A percentile compares a stretch with the other conserved stretches of the same genome.
Evolutionary conservation across 1,140 invertebrate genomes (phyloP).

Genomic region (Scaptomyza montana): DNA sequence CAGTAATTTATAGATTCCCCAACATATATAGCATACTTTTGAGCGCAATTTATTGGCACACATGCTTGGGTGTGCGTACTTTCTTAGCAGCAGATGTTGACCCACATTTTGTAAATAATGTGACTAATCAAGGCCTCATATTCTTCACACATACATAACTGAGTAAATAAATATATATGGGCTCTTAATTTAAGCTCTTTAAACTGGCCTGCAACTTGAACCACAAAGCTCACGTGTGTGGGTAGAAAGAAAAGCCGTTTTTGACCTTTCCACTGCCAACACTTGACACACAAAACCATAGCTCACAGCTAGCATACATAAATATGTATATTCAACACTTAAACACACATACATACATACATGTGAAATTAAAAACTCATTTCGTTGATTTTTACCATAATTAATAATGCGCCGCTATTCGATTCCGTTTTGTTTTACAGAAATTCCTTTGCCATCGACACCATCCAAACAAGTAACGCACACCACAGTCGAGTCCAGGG

Average conservation of each 20-base stretch:
- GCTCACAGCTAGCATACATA: constrained; percentile 2
- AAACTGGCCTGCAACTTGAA: constrained; percentile 38
- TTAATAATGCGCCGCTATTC: constrained; percentile 74
- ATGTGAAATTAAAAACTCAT: constrained; percentile 68
- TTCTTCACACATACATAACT: not conserved
- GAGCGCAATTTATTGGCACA: constrained; percentile 1
- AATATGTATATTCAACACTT: not conserved
- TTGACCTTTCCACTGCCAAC: constrained; percentile 49
- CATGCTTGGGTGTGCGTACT: not conserved
- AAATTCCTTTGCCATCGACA: constrained; percentile 83
- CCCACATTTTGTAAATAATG: constrained; percentile 29
- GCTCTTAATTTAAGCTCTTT: constrained; percentile 24
- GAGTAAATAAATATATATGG: not conserved
- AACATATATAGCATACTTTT: constrained; percentile 4
- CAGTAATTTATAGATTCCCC: no score
- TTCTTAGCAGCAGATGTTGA: constrained; percentile 14
- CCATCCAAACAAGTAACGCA: constrained; percentile 83
- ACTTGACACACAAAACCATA: constrained; percentile 68
- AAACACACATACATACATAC: constrained; percentile 4
- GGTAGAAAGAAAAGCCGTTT: constrained; percentile 6
- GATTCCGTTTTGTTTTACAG: constrained; percentile 73
- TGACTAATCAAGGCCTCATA: constrained; percentile 28
- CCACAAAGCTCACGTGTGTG: not conserved
- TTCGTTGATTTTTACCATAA: constrained; percentile 64
- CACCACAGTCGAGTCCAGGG: constrained; percentile 82